Base-by-base conservation (phyloP, 2,113 vertebrate species). In the Sylvilagus bachmani region DNA sequence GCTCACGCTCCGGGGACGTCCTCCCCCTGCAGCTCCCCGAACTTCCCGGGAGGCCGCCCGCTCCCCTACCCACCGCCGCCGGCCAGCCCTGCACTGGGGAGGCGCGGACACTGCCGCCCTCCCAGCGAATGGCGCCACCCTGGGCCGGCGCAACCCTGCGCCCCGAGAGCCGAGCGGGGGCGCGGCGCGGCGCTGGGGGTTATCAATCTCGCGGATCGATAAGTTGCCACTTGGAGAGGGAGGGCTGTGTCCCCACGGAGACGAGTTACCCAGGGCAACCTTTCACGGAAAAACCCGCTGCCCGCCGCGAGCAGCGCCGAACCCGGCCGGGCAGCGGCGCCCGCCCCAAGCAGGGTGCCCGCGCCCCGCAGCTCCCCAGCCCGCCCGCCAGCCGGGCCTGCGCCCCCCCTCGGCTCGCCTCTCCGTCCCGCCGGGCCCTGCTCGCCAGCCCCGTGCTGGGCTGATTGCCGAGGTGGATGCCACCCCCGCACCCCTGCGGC, bases 161-260 rank as follows among this genome's bases (percentile, higher is more conserved):
- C 86, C 24, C 21, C 36, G 89, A 89, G 94, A 95, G 86, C 70
- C 0, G 58, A 93, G 92, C 92, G 55, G 90, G 96, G 53, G 94
- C 91, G 55, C 86, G n/a, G 93, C 80, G 89, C 95, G 93, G 91
- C 95, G 91, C 94, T 95, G 93, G 91, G 97, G 95, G 98, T 97
- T 97, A 97, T 97, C 97, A 97, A 96, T 97, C 97, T 97, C 97
- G 86, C 44, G 75, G 94, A 98, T 98, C 98, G 97, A 98, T 98
- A 98, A 96, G 81, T 97, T 97, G 96, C 96, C 91, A 89, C 95
- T 98, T 86, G 97, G 95, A 97, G 92, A 81, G 91, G 74, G 94
- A 96, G 90, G 95, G 96, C 92, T 94, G 90, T 96, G 94, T 97
- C 96, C 97, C 97, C 95, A 90, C 95, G 95, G 96, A 96, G 96